Percentiles rank a stretch among this genome's conserved stretches.
phyloP scores from a whole-genome alignment of 1,140 invertebrate genomes.

The Cylas formicarius region DNA sequence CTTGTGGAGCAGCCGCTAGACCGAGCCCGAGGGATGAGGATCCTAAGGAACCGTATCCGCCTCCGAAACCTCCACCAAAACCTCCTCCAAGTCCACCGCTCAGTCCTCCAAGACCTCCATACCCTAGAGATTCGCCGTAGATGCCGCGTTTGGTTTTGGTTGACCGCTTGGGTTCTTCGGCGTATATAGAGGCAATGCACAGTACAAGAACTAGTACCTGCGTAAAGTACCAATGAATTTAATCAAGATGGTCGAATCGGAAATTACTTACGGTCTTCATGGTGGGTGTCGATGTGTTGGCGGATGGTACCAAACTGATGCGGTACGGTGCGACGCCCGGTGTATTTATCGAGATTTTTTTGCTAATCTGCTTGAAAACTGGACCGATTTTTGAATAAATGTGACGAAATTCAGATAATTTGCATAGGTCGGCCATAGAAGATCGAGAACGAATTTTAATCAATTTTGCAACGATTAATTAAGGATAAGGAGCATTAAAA shows the following conservation, averaged over 20 bases:
- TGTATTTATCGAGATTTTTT: too few relatives aligned
- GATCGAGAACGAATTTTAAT: too few relatives aligned
- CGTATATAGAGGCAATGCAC: neutral
- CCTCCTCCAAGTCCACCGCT: neutral
- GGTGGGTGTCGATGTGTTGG: neutral
- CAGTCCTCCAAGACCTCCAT: neutral
- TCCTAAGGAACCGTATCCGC: neutral
- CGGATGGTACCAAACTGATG: too few relatives aligned
- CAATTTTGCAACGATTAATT: too few relatives aligned
- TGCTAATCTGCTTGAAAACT: too few relatives aligned
- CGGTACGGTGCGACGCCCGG: too few relatives aligned
- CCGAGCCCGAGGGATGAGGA: neutral
- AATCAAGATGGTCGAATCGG: neutral
- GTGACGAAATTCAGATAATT: too few relatives aligned
- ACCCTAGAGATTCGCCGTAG: neutral
- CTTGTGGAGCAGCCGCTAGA: neutral
- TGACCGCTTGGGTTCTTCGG: neutral
- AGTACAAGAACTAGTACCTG: neutral
- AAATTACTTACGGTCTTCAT: constrained; percentile 10
- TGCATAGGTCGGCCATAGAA: too few relatives aligned
- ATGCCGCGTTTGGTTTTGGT: constrained; percentile 1
- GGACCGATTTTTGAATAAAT: too few relatives aligned
- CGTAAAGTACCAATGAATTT: neutral
- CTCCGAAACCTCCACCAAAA: constrained; percentile 1
- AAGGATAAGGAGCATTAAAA: too few relatives aligned